Percentiles rank a stretch among this genome's conserved stretches.
phyloP scores from a whole-genome alignment of 2,888 invertebrate genomes.

The Syrista parreyssii region DNA sequence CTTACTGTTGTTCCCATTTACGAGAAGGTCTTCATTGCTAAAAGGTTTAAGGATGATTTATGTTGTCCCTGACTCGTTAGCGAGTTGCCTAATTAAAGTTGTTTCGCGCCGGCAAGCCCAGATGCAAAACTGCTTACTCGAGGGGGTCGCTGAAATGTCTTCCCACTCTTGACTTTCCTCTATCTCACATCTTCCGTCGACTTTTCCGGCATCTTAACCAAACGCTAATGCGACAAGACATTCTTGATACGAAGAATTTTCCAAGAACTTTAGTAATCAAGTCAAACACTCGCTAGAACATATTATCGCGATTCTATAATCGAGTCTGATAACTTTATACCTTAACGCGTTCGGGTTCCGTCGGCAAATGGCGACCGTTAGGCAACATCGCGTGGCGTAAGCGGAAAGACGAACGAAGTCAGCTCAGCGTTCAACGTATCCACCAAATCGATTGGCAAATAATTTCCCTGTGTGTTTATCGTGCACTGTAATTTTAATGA shows the following conservation, averaged over 20 bases:
- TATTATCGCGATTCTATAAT: too few species aligned
- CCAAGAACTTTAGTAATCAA: neutral
- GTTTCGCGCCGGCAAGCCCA: slow-evolving; percentile 34
- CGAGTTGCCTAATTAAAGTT: slow-evolving; percentile 50
- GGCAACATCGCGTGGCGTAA: too few species aligned
- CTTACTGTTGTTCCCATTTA: neutral
- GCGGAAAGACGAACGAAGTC: too few species aligned
- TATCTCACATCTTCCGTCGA: neutral
- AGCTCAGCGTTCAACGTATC: too few species aligned
- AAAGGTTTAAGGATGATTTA: slow-evolving; percentile 49
- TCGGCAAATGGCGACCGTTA: too few species aligned
- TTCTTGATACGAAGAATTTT: neutral
- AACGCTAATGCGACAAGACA: neutral
- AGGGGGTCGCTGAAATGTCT: slow-evolving; percentile 5
- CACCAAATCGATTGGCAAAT: too few species aligned
- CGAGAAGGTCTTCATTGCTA: slow-evolving; percentile 7
- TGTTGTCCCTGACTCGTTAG: slow-evolving; percentile 48
- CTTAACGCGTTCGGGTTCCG: too few species aligned
- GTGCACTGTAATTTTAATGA: too few species aligned
- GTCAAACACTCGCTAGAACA: too few species aligned
- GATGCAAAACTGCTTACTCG: slow-evolving; percentile 44
- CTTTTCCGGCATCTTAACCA: neutral
- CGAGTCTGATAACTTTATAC: too few species aligned
- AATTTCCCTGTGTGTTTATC: too few species aligned
- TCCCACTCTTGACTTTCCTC: neutral